phyloP scores from a whole-genome alignment of 2,888 invertebrate genomes.

The Parnassius orleans region DNA sequence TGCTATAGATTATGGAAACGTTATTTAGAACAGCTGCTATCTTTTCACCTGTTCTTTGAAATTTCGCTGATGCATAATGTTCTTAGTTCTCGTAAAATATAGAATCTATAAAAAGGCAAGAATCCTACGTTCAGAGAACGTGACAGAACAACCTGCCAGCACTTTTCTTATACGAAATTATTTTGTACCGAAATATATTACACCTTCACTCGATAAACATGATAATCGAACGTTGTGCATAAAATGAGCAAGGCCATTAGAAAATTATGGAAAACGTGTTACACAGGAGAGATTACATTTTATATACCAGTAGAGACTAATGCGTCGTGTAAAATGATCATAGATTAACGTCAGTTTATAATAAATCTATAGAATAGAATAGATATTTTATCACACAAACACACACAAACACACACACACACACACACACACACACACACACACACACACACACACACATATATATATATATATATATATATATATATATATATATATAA shows the following conservation, averaged over 20 bases:
- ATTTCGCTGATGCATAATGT: background rate
- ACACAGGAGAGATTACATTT: too few relatives aligned
- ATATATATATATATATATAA: too few relatives aligned
- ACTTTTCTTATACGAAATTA: background rate
- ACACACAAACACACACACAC: too few relatives aligned
- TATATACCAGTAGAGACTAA: too few relatives aligned
- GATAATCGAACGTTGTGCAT: background rate
- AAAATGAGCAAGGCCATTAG: conserved; percentile 7
- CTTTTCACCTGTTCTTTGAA: background rate
- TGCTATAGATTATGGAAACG: conserved; percentile 2
- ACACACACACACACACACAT: too few relatives aligned
- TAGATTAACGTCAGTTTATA: too few relatives aligned
- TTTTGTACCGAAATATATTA: background rate
- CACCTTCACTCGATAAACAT: background rate
- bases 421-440: too few relatives aligned
- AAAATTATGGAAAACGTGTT: background rate
- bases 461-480: too few relatives aligned
- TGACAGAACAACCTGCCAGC: background rate
- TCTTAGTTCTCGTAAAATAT: background rate
- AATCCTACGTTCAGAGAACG: background rate
- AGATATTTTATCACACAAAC: too few relatives aligned
- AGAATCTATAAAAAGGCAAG: too few relatives aligned
- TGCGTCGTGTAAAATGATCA: too few relatives aligned
- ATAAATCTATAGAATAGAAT: too few relatives aligned
- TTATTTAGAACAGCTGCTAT: conserved; percentile 1